Percentiles rank a stretch among this genome's conserved stretches.
These are phyloP conservation scores for Meganola albula DNA, from an alignment of 2,888 invertebrate species.

Conservation along the genomic window DNA sequence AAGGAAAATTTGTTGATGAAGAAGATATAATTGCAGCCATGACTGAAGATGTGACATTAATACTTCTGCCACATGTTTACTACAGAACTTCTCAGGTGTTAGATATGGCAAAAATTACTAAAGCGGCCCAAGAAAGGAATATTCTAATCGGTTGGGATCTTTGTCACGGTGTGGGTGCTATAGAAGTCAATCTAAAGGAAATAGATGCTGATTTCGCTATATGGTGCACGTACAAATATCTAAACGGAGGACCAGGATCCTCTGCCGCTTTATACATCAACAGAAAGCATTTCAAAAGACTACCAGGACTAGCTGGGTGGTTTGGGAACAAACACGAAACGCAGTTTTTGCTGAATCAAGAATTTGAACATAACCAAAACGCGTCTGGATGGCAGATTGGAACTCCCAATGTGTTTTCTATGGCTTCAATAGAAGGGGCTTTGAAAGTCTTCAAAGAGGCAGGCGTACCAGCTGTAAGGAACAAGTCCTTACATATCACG, in stretches of 20 bases:
- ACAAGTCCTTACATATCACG: conserved; percentile 59
- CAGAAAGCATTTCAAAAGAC: conserved; percentile 45
- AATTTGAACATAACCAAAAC: conserved; percentile 55
- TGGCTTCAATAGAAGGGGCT: conserved; percentile 57
- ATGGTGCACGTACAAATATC: conserved; percentile 66
- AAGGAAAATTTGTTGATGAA: conserved; percentile 45
- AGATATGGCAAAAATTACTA: conserved; percentile 52
- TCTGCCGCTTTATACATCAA: conserved; percentile 54
- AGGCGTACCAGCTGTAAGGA: conserved; percentile 48
- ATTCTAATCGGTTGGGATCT: conserved; percentile 64
- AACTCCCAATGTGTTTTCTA: conserved; percentile 48
- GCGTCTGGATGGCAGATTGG: conserved; percentile 62
- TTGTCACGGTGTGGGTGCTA: conserved; percentile 52
- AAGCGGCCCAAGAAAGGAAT: conserved; percentile 44
- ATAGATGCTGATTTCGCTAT: conserved; percentile 61
- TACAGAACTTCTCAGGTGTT: conserved; percentile 57
- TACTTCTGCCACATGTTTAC: conserved; percentile 50
- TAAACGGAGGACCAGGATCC: conserved; percentile 63
- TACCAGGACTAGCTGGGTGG: conserved; percentile 60
- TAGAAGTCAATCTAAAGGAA: conserved; percentile 51
- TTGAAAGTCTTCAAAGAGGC: conserved; percentile 52
- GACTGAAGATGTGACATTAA: conserved; percentile 53
- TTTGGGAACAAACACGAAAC: conserved; percentile 52
- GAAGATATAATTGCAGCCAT: conserved; percentile 54
- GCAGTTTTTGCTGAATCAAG: conserved; percentile 49